Conservation (phyloP, 2,113 vertebrate genomes). For the Gobius niger region DNA sequence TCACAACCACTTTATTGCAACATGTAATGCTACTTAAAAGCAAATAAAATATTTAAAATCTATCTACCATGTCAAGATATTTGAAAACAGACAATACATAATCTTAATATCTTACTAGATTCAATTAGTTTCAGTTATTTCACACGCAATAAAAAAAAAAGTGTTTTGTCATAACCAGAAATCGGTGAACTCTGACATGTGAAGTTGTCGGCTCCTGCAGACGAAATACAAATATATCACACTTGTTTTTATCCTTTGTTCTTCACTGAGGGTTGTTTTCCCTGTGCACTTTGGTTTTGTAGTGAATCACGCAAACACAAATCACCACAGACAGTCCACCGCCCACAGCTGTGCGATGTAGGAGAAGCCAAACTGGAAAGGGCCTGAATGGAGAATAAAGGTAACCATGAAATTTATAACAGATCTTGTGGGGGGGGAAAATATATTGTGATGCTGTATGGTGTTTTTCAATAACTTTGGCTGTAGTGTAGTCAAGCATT, state of each 20-base stretch:
- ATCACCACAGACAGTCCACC: slow-evolving; percentile 15
- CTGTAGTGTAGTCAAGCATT: too few relatives aligned
- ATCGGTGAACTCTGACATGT: background rate
- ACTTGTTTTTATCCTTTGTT: background rate
- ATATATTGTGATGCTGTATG: background rate
- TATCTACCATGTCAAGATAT: background rate
- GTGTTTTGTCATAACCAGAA: background rate
- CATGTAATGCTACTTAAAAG: too few relatives aligned
- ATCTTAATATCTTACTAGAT: too few relatives aligned
- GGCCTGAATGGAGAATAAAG: background rate
- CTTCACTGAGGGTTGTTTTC: background rate
- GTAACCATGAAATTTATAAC: background rate
- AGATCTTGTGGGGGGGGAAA: background rate
- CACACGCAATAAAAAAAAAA: background rate
- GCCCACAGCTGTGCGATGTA: background rate
- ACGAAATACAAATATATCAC: background rate
- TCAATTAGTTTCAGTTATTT: too few relatives aligned
- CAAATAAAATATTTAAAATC: background rate
- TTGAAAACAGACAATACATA: too few relatives aligned
- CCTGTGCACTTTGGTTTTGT: background rate
- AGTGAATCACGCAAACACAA: slow-evolving; percentile 28
- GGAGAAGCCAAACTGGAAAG: background rate
- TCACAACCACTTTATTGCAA: too few relatives aligned
- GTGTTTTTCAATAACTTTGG: background rate
- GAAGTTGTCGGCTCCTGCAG: background rate